These are phyloP conservation scores for Coregonus sp. DNA, from an alignment of 2,797 vertebrate species.

Conservation along the genomic window DNA sequence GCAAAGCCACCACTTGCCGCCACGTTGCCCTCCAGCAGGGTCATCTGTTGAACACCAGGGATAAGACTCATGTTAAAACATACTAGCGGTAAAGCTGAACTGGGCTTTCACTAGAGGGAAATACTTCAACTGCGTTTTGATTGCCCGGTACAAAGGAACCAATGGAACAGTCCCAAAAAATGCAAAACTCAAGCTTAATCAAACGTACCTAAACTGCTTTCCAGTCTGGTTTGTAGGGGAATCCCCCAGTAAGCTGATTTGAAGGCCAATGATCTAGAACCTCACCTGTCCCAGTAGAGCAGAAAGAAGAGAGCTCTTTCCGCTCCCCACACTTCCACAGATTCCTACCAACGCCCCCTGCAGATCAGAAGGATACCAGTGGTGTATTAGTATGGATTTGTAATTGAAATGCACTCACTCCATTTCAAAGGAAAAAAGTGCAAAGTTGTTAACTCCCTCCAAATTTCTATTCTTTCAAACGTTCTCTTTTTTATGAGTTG, in stretches of 20 bases:
- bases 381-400: background rate
- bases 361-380: constrained; percentile 7
- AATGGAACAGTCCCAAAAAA: too few species aligned
- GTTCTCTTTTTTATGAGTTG: too few species aligned
- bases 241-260: background rate
- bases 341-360: constrained; percentile 80
- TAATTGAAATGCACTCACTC: too few species aligned
- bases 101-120: background rate
- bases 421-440: too few species aligned
- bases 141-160: background rate
- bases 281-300: constrained; percentile 70
- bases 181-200: too few species aligned
- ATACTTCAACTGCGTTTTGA: background rate
- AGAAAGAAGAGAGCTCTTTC: constrained; percentile 81
- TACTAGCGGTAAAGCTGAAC: background rate
- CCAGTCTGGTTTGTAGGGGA: background rate
- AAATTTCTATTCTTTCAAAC: too few species aligned
- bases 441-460: too few species aligned
- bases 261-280: background rate
- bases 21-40: constrained; percentile 77
- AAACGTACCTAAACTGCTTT: background rate
- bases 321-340: constrained; percentile 79
- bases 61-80: background rate
- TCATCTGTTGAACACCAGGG: constrained; percentile 70
- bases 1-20: constrained; percentile 76